Base-by-base conservation (phyloP, 2,888 invertebrate genomes). In the Linnaemya tessellans region DNA sequence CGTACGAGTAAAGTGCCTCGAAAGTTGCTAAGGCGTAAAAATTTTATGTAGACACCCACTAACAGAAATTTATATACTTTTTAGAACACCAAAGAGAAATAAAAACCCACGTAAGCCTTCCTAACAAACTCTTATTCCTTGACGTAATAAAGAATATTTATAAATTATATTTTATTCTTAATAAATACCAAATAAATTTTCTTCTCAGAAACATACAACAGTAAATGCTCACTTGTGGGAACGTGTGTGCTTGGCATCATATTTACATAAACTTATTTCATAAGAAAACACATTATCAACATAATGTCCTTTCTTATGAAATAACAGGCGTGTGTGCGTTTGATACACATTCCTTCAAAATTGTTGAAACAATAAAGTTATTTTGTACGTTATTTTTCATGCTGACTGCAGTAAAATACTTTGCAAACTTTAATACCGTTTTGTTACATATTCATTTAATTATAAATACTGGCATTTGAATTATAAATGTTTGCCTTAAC, bases 381-480 rank as follows among this genome's bases (percentile, higher is more conserved):
- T 8, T 71, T 58, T 30, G 20, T 62, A 15, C 22, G 1, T 41
- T 15, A 10, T 43, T 25, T 46, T 62, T 81, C 38, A 38, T 70
- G 75, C 75, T 70, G 62, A 82, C 35, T 77, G 38, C 64, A 56
- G 62, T 49, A 43, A 68, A 62, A 62, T 62, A 70, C 62, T 80
- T 68, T 51, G 5, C n/a, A 74, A 77, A 49, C 30, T 77, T 65
- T 9, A 49, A 20, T 18, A 49, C 20, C 46, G n/a, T 49, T n/a
- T 30, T 49, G 60, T 25, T 18, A 60, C 60, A 35, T 3, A 38
- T 41, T 62, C 30, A n/a, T 30, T 35, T 60, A 60, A 18, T 38
- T 38, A 49, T 20, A 20, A 51, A 51, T 51, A 46, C 11, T 46
- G 5, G 46, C 1, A 46, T 46, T 46, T 3, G 46, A n/a, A 25